phyloP scores from a whole-genome alignment of 2,113 vertebrate genomes.

The Meleagris gallopavo region DNA sequence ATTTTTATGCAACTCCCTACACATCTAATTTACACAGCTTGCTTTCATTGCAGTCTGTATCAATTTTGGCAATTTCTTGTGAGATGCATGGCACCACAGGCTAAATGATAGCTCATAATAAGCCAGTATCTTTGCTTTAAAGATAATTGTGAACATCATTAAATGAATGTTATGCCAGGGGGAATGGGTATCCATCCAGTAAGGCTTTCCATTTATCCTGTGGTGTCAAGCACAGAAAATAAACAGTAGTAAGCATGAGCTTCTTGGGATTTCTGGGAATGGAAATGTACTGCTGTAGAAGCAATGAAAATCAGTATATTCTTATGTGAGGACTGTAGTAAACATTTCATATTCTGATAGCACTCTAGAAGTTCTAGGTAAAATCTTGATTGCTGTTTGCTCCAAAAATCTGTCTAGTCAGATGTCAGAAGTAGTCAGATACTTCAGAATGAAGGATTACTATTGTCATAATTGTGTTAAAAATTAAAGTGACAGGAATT shows the following conservation, averaged over 20 bases:
- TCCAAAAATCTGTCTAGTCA: not conserved
- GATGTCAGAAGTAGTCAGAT: not conserved
- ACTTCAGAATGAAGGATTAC: not conserved
- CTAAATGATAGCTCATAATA: constrained; percentile 13
- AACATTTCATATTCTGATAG: not conserved
- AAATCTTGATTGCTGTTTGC: not conserved
- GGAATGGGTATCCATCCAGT: constrained; percentile 51
- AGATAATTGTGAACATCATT: constrained; percentile 53
- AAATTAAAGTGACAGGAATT: not conserved
- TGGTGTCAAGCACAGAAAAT: constrained; percentile 40
- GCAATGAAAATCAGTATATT: not conserved
- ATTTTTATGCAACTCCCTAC: not conserved
- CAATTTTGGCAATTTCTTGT: constrained; percentile 27
- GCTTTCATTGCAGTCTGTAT: not conserved
- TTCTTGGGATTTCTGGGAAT: constrained; percentile 31
- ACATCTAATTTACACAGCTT: constrained; percentile 25
- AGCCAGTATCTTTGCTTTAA: constrained; percentile 41
- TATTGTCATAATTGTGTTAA: not conserved
- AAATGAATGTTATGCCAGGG: constrained; percentile 35
- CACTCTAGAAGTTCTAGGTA: not conserved
- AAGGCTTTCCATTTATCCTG: constrained; percentile 55
- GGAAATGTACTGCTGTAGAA: not conserved
- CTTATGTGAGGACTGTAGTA: not conserved
- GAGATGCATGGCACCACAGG: not conserved
- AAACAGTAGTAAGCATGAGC: constrained; percentile 34